A percentile compares a stretch with the other conserved stretches of the same genome.
Evolutionary conservation across 53 echinoderm and acorn worm species (phyloP).

Genomic region (Mesocentrotus franciscanus): DNA sequence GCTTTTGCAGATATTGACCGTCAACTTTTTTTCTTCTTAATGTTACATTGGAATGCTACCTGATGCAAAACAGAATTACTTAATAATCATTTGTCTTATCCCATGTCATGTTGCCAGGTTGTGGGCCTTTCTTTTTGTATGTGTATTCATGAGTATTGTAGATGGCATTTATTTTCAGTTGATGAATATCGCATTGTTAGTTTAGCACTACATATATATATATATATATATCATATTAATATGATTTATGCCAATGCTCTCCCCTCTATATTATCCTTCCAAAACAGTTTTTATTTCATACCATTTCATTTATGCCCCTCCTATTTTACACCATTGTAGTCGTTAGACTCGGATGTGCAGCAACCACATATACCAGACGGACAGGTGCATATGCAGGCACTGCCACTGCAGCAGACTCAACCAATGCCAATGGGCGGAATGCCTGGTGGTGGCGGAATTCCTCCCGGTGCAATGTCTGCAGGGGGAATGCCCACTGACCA

Average conservation of each 20-base stretch:
- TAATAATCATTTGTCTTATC: background rate
- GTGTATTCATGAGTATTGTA: background rate
- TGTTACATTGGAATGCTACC: too few relatives aligned
- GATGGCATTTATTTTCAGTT: background rate
- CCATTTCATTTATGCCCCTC: background rate
- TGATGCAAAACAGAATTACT: background rate
- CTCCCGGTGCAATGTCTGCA: background rate
- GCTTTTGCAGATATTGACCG: background rate
- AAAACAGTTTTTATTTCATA: background rate
- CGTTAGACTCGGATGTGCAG: constrained; percentile 29
- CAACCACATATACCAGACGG: constrained; percentile 15
- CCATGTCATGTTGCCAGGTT: background rate
- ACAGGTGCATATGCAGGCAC: background rate
- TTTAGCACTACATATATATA: background rate
- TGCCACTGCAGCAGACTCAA: background rate
- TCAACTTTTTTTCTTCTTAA: background rate
- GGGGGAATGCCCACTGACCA: constrained; percentile 9
- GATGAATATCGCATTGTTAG: background rate
- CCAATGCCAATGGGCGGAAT: constrained; percentile 27
- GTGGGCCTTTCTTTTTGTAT: background rate
- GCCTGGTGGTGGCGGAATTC: background rate
- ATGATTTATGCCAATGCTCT: background rate
- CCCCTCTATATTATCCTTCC: background rate
- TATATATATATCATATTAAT: background rate
- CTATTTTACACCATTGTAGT: background rate